Conservation (phyloP, 2,113 vertebrate species). For the Procavia capensis region DNA sequence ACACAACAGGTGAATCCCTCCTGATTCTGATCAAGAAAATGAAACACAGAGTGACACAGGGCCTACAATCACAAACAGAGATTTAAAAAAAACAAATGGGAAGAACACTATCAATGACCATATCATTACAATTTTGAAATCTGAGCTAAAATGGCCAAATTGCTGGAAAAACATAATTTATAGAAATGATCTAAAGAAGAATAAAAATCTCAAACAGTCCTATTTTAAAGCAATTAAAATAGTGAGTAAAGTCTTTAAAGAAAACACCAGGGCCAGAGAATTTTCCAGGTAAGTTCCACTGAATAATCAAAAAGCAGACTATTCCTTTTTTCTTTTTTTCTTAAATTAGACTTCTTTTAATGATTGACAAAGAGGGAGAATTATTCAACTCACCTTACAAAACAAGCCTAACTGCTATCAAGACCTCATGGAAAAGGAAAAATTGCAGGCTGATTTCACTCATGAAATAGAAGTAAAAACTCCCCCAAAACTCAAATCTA, state of each 20-base stretch:
- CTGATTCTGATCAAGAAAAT: background rate
- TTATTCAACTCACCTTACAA: background rate
- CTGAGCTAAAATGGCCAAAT: background rate
- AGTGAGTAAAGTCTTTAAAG: background rate
- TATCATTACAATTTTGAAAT: background rate
- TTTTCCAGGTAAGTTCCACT: background rate
- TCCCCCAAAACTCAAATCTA: background rate
- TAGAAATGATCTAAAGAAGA: background rate
- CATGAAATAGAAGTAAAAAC: background rate
- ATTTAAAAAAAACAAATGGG: background rate
- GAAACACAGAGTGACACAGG: background rate
- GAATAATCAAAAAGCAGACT: background rate
- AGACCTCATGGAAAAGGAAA: background rate
- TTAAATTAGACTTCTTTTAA: background rate
- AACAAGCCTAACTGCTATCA: background rate
- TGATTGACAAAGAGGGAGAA: background rate
- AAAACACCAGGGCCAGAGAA: background rate
- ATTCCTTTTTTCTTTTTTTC: background rate
- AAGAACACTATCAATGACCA: background rate
- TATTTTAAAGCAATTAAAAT: conserved; percentile 1
- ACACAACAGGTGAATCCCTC: background rate
- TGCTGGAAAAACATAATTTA: background rate
- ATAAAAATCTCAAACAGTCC: background rate
- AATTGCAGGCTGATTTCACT: background rate
- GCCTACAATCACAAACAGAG: background rate